Base-by-base conservation (phyloP, 1,140 invertebrate species). In the Nilaparvata lugens region DNA sequence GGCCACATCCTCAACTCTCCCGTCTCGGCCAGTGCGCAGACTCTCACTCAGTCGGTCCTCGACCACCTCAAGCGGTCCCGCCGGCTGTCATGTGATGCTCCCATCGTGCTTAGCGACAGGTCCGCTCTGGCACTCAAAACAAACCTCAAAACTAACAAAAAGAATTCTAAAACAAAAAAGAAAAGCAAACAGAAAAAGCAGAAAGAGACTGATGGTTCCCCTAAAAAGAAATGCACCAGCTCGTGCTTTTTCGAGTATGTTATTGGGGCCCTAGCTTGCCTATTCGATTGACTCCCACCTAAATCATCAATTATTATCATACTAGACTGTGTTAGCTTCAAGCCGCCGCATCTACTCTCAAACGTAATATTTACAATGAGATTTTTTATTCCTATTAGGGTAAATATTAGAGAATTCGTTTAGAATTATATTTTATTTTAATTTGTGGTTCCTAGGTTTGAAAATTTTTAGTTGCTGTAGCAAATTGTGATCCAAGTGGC, bases 171-270 rank as follows among this genome's bases (percentile, higher is more conserved):
- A 58, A 54, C 23, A 55, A 25, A 23, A 52, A 40, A 23, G 56
- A 45, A n/a, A 52, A 25, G n/a, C 14, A 25, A 56, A 19, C 25
- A 40, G 48, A 21, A 56, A 56, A 28, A 62, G 48, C 64, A 65
- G 52, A 60, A 63, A 74, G 61, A 65, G 56, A 58, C 71, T 70
- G 52, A 76, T 74, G 55, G 70, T 69, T 18, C 72, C 70, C 76
- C 62, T 70, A 72, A 31, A 71, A 76, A 54, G 71, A 73, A 25
- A 65, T 78, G 14, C 64, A 76, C 70, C 7, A 73, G 74, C 59
- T 66, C 73, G 14, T 70, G 73, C 53, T 71, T 76, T 28, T 70
- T 73, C 16, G 72, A 74, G 51, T 76, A 72, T 54, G 63, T 76
- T 7, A 60, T 76, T 24, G 64, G 74, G 25, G 74, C 72, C 11